phyloP scores from a whole-genome alignment of 1,140 invertebrate species.

The Tribolium madens region DNA sequence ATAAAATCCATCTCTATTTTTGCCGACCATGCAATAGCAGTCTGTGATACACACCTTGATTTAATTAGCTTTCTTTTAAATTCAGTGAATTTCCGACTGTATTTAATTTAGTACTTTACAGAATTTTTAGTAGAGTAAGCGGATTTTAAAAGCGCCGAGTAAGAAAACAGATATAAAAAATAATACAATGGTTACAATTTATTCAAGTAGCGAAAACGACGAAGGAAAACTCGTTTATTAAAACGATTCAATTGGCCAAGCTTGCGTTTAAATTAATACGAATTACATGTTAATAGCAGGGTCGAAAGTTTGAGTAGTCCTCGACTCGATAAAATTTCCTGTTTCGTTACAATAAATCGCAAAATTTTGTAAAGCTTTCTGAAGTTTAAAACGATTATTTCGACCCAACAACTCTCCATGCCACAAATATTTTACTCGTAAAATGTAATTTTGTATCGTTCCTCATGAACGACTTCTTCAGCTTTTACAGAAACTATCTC shows the following conservation, averaged over 20 bases:
- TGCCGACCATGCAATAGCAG: not conserved
- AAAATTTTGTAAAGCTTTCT: not conserved
- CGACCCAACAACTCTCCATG: not conserved
- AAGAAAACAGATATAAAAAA: not conserved
- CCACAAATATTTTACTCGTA: not conserved
- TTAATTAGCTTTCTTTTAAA: not conserved
- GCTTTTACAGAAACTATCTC: not conserved
- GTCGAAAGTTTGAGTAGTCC: not conserved
- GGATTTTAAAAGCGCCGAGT: not conserved
- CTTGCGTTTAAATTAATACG: constrained; percentile 1
- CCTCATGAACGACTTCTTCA: not conserved
- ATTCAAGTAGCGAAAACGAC: not conserved
- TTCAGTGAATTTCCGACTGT: not conserved
- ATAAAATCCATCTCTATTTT: not conserved
- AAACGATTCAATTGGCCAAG: not conserved
- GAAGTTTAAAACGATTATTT: constrained; percentile 12
- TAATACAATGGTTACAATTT: not conserved
- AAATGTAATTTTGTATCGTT: constrained; percentile 8
- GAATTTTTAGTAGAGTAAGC: not conserved
- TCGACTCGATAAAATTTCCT: not conserved
- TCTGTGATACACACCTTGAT: not conserved
- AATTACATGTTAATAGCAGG: not conserved
- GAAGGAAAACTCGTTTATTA: not conserved
- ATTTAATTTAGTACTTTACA: not conserved
- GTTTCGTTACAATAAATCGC: constrained; percentile 18